Base-by-base conservation (phyloP, 2,888 invertebrate genomes). In the Troglohyphantes excavatus region DNA sequence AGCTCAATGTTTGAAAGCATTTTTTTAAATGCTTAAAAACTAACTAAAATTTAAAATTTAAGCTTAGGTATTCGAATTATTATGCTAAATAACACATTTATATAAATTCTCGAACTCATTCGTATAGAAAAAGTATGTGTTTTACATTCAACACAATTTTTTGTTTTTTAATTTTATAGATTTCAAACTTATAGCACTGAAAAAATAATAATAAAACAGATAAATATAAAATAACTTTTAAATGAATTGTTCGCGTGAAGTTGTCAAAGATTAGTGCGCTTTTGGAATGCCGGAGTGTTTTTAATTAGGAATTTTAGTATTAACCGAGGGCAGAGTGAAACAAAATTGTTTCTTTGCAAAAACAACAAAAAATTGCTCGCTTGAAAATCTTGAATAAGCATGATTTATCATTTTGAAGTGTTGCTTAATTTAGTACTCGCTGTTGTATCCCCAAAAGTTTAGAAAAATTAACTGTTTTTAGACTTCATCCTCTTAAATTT, bases 361-460 rank as follows among this genome's bases (percentile, higher is more conserved):
- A 76, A 29, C n/a, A 27, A 19, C 39, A 76, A n/a, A 73, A 73
- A 53, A 73, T 17, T 70, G 43, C 33, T 19, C 70, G 7, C 53
- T 23, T 46, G 29, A 59, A 21, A 27, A 65, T 46, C 46, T 27
- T 46, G 27, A 61, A 61, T 75, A 75, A 75, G 59, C 59, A 59
- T 75, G 61, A 75, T 78, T 78, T 78, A 78, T 78, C 26, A 39
- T 65, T 65, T 39, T 43, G 63, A 65, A 63, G 39, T 43, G 11
- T 23, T 63, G 39, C 61, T 78, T 78, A 78, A 78, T 78, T 78
- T 78, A 78, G 23, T 2, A 39, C 21, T 68, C 6, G 39, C 43
- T 23, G 43, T 78, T 21, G 26, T 33, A 26, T 53, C 43, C 53
- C 17, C 13, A 53, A 46, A 46, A 53, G 53, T 53, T 53, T n/a